Evolutionary conservation across 2,113 vertebrate species (phyloP).

Genomic region (Nettapus auritus): DNA sequence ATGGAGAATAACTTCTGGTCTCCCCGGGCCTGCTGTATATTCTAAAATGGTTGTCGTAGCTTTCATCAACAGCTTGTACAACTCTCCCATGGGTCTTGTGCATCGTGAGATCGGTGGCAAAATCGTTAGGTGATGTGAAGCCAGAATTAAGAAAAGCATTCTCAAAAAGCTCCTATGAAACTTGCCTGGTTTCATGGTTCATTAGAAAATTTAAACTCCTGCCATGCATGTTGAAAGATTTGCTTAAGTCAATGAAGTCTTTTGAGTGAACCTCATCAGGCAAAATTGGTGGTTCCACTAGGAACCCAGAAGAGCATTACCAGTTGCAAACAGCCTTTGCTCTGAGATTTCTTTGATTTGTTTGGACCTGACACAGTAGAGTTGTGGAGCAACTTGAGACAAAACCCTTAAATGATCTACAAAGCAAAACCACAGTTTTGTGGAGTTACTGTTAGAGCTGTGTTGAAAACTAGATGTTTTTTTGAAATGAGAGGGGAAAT

Average conservation of each 20-base stretch:
- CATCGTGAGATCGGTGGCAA: not conserved
- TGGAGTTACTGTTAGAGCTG: conserved; percentile 51
- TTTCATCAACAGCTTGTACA: conserved; percentile 30
- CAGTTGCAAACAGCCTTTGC: conserved; percentile 29
- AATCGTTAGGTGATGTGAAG: not conserved
- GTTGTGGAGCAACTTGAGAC: conserved; percentile 25
- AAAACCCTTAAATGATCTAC: conserved; percentile 48
- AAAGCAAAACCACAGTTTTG: conserved; percentile 60
- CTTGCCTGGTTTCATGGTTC: conserved; percentile 51
- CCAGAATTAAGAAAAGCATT: conserved; percentile 11
- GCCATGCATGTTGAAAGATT: conserved; percentile 51
- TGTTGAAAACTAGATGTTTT: conserved; percentile 54
- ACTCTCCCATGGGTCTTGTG: not conserved
- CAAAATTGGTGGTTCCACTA: conserved; percentile 48
- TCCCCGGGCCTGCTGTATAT: not conserved
- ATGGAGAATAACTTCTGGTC: not conserved
- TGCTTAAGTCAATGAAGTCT: conserved; percentile 36
- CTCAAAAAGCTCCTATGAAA: conserved; percentile 5
- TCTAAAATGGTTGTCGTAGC: not conserved
- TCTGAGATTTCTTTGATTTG: conserved; percentile 44
- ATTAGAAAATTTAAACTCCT: conserved; percentile 45
- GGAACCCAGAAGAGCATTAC: conserved; percentile 30
- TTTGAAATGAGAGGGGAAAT: conserved; percentile 28
- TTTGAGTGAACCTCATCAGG: conserved; percentile 24
- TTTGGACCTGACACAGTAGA: conserved; percentile 40